These are phyloP conservation scores for Melanotaenia nigrans DNA, from an alignment of 2,797 vertebrate species.

Conservation along the genomic window DNA sequence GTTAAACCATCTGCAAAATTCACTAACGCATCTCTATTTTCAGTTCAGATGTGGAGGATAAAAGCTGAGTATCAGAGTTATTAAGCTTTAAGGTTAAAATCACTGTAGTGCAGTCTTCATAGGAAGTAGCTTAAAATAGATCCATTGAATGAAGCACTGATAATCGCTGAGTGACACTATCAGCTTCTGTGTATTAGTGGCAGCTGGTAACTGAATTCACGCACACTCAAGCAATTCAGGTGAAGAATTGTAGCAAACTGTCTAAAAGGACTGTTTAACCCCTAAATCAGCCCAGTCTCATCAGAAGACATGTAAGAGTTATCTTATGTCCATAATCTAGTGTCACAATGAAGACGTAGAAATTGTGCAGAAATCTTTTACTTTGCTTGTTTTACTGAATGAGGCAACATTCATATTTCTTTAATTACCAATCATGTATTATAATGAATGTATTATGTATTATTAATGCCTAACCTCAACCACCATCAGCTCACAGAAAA, in stretches of 20 bases:
- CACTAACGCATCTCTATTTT: not conserved
- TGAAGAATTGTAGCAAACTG: not conserved
- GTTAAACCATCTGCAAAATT: not conserved
- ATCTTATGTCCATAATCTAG: not conserved
- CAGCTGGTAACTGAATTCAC: not conserved
- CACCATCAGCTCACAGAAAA: no score
- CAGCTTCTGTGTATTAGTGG: not conserved
- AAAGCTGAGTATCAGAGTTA: not conserved
- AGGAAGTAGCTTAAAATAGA: not conserved
- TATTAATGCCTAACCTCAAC: no score
- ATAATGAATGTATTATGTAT: no score
- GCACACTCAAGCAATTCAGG: not conserved
- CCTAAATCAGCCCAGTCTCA: not conserved
- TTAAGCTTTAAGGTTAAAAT: constrained; percentile 12
- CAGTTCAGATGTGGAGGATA: constrained; percentile 12
- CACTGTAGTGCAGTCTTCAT: not conserved
- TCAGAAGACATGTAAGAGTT: not conserved
- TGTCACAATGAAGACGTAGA: no score
- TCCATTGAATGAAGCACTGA: not conserved
- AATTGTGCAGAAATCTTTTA: no score
- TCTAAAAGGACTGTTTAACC: not conserved
- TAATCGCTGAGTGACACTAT: not conserved
- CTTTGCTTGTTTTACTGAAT: no score
- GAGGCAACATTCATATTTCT: not conserved
- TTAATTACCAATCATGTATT: no score